These are phyloP conservation scores for Aythya baeri DNA, from an alignment of 2,113 vertebrate species.

Conservation along the genomic window DNA sequence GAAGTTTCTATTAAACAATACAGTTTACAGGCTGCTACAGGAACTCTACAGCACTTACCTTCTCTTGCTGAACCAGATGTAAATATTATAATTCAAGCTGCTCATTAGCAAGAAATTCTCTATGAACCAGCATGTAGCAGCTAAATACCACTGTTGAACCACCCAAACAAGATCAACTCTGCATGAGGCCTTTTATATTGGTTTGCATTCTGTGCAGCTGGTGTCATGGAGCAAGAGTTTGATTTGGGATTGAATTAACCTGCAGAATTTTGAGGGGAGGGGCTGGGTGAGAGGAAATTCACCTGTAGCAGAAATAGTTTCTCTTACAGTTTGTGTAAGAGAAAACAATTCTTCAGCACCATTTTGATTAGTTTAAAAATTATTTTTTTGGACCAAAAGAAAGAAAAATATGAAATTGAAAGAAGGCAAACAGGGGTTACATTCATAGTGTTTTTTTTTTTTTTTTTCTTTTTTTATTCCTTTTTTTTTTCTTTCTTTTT, in stretches of 20 bases:
- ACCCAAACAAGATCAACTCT: accelerated
- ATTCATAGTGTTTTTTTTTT: not conserved
- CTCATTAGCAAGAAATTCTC: accelerated
- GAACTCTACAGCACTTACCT: not conserved
- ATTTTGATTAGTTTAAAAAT: not conserved
- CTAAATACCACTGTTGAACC: accelerated
- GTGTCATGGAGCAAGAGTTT: not conserved
- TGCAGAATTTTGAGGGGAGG: not conserved
- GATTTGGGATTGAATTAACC: not conserved
- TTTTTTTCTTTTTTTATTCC: too few relatives aligned
- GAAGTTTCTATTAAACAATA: not conserved
- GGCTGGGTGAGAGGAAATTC: not conserved
- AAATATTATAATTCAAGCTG: accelerated
- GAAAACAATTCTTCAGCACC: not conserved
- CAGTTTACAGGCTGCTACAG: accelerated
- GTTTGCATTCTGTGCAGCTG: not conserved
- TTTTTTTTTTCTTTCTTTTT: too few relatives aligned
- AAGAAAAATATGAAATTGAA: not conserved
- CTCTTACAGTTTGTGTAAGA: not conserved
- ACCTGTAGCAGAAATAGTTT: not conserved
- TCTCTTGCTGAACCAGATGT: not conserved
- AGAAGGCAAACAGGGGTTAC: not conserved
- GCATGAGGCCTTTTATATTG: not conserved
- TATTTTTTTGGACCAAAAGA: not conserved
- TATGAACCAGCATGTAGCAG: accelerated